Base-by-base conservation (phyloP, 2,113 vertebrate genomes). In the Benthochromis sp. region DNA sequence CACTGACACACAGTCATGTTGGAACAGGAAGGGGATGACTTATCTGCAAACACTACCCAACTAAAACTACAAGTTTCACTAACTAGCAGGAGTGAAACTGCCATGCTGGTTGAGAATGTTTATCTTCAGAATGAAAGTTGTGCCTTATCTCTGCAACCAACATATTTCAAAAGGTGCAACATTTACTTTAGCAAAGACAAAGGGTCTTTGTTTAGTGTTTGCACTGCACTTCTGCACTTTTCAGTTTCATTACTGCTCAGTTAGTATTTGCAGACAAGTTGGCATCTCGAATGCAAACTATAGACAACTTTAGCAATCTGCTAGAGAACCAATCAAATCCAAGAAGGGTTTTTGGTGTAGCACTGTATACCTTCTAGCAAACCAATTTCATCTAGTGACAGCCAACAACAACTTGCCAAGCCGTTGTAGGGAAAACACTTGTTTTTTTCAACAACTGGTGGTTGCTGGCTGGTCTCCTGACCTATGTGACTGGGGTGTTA, bases 341-440 rank as follows among this genome's bases (percentile, higher is more conserved):
- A 47, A 73, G 66, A 14, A 43, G 1, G 24, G 10, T 29, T 29
- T 76, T 76, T 47, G 69, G 14, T 76, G 69, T 24, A 76, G 9
- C 9, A 29, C 21, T 27, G 0, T 29, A 76, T 29, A 47, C 14
- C 14, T 47, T 45, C 24, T 47, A 47, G 40, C 6, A 76, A 47
- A 47, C 14, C 40, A 29, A 8, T 73, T 73, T 73, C 40, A 76
- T 45, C 14, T 76, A 76, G 69, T 17, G 40, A 76, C 24, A 47
- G 0, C 0, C 14, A 29, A 45, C 40, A 47, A 47, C 24, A 47
- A 11, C 40, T 11, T 43, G 38, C 14, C 40, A 76, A 47, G 13
- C 24, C 4, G 2, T 36, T 76, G 34, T 38, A 16, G 69, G 40
- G 21, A 76, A 29, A 47, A 29, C 9, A 19, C 21, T 5, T 27